phyloP scores from a whole-genome alignment of 1,140 invertebrate species.

The Stegodyphus mimosarum region DNA sequence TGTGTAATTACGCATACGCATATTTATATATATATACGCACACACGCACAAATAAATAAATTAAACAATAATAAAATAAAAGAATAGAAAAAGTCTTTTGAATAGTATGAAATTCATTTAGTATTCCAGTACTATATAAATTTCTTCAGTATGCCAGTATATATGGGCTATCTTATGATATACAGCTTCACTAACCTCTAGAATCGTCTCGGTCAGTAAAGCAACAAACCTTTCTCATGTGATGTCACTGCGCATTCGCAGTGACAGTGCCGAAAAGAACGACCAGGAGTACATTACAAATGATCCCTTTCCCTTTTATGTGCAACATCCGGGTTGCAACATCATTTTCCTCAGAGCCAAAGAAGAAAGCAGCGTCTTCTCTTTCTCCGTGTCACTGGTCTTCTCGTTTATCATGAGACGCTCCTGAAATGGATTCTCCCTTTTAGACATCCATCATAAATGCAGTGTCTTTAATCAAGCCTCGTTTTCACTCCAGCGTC shows the following conservation, averaged over 20 bases:
- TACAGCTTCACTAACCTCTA: neutral
- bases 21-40: no score
- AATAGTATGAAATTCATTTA: no score
- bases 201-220: neutral
- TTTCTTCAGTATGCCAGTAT: neutral
- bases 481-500: conserved; percentile 6
- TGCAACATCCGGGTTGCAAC: neutral
- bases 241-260: neutral
- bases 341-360: neutral
- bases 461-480: conserved; percentile 13
- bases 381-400: no score
- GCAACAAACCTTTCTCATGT: neutral
- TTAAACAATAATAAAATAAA: no score
- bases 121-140: no score
- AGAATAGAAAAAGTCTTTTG: no score
- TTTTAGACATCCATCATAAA: conserved; percentile 6
- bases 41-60: no score
- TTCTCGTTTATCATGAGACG: no score
- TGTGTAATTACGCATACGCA: no score
- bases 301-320: conserved; percentile 6
- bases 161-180: neutral
- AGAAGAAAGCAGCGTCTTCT: no score
- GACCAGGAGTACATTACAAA: conserved; percentile 10
- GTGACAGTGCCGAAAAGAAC: neutral
- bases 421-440: neutral